Base-by-base conservation (phyloP, 2,888 invertebrate species). In the Endomychus coccineus region DNA sequence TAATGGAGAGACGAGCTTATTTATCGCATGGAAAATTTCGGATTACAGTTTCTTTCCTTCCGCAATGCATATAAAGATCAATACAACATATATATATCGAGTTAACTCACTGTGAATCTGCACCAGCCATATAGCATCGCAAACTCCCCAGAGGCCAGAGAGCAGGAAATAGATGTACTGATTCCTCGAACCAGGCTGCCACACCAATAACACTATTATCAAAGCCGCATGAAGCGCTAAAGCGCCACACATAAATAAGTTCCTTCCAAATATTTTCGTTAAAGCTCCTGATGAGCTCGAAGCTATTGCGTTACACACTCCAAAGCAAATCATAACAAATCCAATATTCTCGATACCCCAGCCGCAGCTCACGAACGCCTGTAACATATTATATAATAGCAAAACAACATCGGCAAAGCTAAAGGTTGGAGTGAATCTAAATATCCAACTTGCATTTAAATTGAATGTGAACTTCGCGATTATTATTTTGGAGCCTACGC, bases 281-380 rank as follows among this genome's bases (percentile, higher is more conserved):
- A 90, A 58, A 0, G 78, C 76, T 1, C 92, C 92, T 0, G 84
- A 84, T 6, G 81, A 64, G 1, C 87, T 77, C 0, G 92, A 89
- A 0, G 87, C 85, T n/a, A 89, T 61, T 0, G 91, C 89, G 58
- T 91, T 90, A 48, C 82, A 82, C 4, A 87, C 76, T 0, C 94
- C 94, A 61, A 89, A 92, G 59, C 89, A 88, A 44, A 94, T 89
- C 85, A 94, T 87, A 34, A 91, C 89, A 59, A 83, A 91, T 1
- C 95, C 95, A 33, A 95, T 90, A 63, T 90, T 85, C 47, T 79
- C 80, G 46, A 94, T 85, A 1, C 94, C 87, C 77, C 83, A 85
- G 0, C 86, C 83, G 52, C 89, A 89, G 1, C 86, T 84, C 0
- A 89, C 83, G 58, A 80, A 89, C 1, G 86, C 81, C 85, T 88